Evolutionary conservation across 2,797 vertebrate species (phyloP).

Genomic region (Bovichtus diacanthus): DNA sequence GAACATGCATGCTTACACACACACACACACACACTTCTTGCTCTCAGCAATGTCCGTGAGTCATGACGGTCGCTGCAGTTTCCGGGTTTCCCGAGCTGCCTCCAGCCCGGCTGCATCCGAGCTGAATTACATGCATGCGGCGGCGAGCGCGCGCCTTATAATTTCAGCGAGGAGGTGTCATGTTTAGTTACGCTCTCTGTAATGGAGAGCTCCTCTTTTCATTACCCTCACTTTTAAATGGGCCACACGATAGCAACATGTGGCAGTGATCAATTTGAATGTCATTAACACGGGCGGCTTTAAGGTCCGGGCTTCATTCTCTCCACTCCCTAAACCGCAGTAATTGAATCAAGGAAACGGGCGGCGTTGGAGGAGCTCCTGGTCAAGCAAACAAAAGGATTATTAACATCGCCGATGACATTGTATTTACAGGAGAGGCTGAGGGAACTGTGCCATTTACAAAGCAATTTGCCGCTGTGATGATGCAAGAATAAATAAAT

Average conservation of each 20-base stretch:
- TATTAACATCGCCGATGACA: conserved; percentile 81
- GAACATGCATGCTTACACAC: conserved; percentile 7
- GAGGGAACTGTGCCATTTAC: conserved; percentile 76
- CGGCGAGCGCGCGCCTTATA: conserved; percentile 40
- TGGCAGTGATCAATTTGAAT: conserved; percentile 85
- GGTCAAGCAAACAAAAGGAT: conserved; percentile 84
- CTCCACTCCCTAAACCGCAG: conserved; percentile 70
- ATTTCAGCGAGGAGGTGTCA: conserved; percentile 74
- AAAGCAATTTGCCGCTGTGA: conserved; percentile 79
- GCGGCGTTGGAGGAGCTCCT: conserved; percentile 68
- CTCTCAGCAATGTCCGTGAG: conserved; percentile 36
- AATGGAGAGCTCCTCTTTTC: conserved; percentile 82
- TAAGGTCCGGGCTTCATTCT: conserved; percentile 73
- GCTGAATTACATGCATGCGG: conserved; percentile 35
- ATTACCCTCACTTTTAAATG: conserved; percentile 78
- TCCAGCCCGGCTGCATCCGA: background rate
- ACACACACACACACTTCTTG: background rate
- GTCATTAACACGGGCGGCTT: conserved; percentile 80
- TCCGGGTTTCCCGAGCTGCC: conserved; percentile 7
- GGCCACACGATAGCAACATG: conserved; percentile 72
- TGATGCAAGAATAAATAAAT: conserved; percentile 79
- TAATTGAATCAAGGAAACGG: conserved; percentile 82
- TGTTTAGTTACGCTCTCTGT: conserved; percentile 80
- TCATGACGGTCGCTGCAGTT: conserved; percentile 29
- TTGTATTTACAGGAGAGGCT: conserved; percentile 79